phyloP scores from a whole-genome alignment of 2,113 vertebrate species.

The Pterophyllum scalare region DNA sequence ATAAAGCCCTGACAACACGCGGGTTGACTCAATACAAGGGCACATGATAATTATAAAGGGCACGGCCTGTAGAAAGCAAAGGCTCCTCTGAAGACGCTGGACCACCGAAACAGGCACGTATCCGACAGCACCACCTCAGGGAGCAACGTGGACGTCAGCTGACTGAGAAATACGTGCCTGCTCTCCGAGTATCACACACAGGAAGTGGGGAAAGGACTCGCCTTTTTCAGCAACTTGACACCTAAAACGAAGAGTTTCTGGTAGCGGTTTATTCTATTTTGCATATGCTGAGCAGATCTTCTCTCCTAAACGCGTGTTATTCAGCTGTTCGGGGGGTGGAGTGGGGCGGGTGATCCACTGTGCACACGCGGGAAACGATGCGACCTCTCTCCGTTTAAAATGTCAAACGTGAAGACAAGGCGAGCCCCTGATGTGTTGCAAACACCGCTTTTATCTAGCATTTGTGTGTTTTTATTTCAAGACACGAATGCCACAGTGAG shows the following conservation, averaged over 20 bases:
- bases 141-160: conserved; percentile 42
- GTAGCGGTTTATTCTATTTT: background rate
- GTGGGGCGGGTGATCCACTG: background rate
- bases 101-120: background rate
- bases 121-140: background rate
- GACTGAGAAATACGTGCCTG: background rate
- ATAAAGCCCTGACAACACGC: too few relatives aligned
- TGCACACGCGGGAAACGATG: background rate
- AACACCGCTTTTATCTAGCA: background rate
- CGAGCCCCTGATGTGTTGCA: background rate
- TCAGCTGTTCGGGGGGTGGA: background rate
- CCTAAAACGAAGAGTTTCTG: background rate
- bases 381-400: conserved; percentile 15
- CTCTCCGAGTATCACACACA: conserved; percentile 12
- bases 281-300: background rate
- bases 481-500: background rate
- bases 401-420: conserved; percentile 5
- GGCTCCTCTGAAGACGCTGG: background rate
- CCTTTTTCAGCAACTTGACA: background rate
- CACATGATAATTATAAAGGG: background rate
- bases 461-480: background rate
- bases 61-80: background rate
- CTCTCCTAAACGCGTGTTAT: background rate
- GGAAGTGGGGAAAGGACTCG: conserved; percentile 10
- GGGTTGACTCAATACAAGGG: background rate